These are phyloP conservation scores for Cephonodes hylas DNA, from an alignment of 2,888 invertebrate species.

Conservation along the genomic window DNA sequence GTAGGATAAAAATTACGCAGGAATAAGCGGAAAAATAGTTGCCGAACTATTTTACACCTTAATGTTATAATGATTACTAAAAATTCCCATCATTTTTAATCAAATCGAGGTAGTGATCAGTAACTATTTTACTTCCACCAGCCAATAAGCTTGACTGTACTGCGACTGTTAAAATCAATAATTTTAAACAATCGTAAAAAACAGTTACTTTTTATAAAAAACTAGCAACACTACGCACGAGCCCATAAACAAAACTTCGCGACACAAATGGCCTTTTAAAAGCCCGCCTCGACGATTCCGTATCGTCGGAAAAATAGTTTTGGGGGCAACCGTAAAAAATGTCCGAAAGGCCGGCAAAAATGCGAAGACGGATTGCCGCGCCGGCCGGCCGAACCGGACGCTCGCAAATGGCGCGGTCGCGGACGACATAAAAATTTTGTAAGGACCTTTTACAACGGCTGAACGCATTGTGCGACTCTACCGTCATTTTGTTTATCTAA, in stretches of 20 bases:
- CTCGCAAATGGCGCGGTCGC: not conserved
- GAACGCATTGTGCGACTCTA: not conserved
- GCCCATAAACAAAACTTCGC: conserved; percentile 3
- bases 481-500: no score
- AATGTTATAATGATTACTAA: no score
- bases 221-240: not conserved
- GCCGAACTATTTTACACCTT: no score
- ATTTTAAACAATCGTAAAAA: not conserved
- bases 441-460: not conserved
- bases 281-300: not conserved
- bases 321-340: not conserved
- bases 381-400: not conserved
- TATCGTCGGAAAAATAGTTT: conserved; percentile 27
- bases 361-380: conserved; percentile 10
- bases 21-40: no score
- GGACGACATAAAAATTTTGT: not conserved
- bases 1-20: no score
- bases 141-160: not conserved
- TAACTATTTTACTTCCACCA: no score
- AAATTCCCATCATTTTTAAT: no score
- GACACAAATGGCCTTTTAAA: conserved; percentile 11
- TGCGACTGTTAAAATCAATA: not conserved
- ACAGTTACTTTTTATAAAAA: not conserved
- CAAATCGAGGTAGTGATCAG: no score
- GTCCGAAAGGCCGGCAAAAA: conserved; percentile 28